Evolutionary conservation across 2,797 vertebrate species (phyloP).

Genomic region (Semaprochilodus insignis): DNA sequence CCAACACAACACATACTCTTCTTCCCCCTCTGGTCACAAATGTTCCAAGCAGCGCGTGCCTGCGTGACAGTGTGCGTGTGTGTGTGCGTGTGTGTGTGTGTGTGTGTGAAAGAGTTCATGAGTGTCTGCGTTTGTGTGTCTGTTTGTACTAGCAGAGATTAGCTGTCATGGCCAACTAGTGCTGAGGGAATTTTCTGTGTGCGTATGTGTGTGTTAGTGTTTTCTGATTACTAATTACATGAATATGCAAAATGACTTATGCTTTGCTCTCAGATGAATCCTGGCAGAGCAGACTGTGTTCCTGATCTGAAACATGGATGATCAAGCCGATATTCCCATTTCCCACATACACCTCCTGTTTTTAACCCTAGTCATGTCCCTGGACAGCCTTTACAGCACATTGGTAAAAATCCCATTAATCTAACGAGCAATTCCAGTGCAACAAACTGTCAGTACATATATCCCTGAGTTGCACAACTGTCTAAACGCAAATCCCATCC

Average conservation of each 20-base stretch:
- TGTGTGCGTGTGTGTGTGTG: slow-evolving; percentile 6
- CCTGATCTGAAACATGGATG: slow-evolving; percentile 1
- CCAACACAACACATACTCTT: slow-evolving; percentile 64
- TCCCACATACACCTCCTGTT: slow-evolving; percentile 7
- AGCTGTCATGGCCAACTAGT: slow-evolving; percentile 71
- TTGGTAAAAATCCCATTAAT: no score
- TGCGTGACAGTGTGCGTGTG: neutral
- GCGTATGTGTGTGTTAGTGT: slow-evolving; percentile 3
- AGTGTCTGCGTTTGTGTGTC: slow-evolving; percentile 9
- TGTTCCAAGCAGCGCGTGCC: slow-evolving; percentile 63
- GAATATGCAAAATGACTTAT: slow-evolving; percentile 48
- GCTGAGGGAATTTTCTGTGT: slow-evolving; percentile 56
- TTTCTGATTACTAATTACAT: slow-evolving; percentile 76
- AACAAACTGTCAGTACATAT: no score
- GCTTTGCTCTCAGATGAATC: slow-evolving; percentile 4
- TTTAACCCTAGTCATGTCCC: neutral
- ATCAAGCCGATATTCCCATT: slow-evolving; percentile 8
- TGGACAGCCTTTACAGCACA: no score
- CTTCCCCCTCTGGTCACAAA: slow-evolving; percentile 78
- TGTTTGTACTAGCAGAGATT: slow-evolving; percentile 71
- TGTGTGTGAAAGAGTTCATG: neutral
- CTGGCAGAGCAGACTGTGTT: neutral
- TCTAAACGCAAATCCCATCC: no score
- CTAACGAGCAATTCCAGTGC: no score
- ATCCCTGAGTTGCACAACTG: no score